Conservation (phyloP, 2,113 vertebrate species). For the Meriones unguiculatus region DNA sequence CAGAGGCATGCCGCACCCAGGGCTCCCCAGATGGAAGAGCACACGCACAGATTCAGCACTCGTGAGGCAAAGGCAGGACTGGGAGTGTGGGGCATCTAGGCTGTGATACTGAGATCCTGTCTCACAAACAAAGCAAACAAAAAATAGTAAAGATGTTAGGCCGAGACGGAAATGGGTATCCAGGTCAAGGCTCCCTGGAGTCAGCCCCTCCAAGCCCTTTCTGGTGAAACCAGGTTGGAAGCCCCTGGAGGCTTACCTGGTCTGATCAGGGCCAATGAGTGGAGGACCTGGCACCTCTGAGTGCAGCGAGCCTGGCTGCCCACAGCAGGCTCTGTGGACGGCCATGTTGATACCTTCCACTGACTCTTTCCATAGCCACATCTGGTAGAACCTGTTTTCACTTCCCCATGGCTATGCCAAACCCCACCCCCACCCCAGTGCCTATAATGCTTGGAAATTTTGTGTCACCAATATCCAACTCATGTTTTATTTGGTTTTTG, state of each 20-base stretch:
- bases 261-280: not conserved
- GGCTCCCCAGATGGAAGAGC: no score
- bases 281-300: not conserved
- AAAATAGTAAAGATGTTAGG: not conserved
- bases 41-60: no score
- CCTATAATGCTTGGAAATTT: constrained; percentile 3
- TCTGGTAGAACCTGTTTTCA: not conserved
- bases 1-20: not conserved
- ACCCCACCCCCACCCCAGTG: not conserved
- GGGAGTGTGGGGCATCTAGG: no score
- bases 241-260: not conserved
- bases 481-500: not conserved
- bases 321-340: not conserved
- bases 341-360: not conserved
- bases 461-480: not conserved
- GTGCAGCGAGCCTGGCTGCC: not conserved
- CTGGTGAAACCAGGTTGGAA: not conserved
- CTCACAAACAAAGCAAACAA: not conserved
- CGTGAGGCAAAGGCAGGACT: no score
- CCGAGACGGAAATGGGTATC: not conserved
- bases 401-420: not conserved
- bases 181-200: not conserved
- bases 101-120: not conserved
- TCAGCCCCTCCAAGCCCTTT: not conserved
- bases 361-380: not conserved